phyloP scores from a whole-genome alignment of 1,140 invertebrate species.

The Trichonephila clavipes region DNA sequence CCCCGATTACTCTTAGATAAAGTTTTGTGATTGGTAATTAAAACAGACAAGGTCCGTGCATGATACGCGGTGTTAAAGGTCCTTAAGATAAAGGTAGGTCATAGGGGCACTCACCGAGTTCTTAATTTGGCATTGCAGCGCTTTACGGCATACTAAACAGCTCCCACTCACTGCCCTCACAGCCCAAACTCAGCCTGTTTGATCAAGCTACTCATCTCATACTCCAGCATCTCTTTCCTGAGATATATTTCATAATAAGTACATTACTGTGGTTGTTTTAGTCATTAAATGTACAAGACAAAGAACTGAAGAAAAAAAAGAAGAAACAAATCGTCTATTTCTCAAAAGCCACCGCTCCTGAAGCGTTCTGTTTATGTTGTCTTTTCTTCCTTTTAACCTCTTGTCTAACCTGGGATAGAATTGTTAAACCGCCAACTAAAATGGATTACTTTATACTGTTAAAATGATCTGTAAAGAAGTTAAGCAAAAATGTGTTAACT shows the following conservation, averaged over 20 bases:
- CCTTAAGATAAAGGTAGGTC: conserved; percentile 63
- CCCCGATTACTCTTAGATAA: conserved; percentile 9
- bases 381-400: conserved; percentile 20
- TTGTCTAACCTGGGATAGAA: conserved; percentile 2
- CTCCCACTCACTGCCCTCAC: not conserved
- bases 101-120: not conserved
- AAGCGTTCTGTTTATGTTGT: not conserved
- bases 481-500: conserved; percentile 16
- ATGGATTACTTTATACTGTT: conserved; percentile 39
- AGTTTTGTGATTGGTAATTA: conserved; percentile 53
- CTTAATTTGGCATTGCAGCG: conserved; percentile 22
- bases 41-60: conserved; percentile 28
- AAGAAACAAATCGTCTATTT: not conserved
- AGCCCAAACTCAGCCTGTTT: not conserved
- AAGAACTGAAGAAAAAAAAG: not conserved
- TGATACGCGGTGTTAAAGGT: conserved; percentile 55
- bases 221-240: not conserved
- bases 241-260: not conserved
- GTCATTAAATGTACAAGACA: not conserved
- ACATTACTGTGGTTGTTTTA: not conserved
- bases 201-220: not conserved
- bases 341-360: conserved; percentile 17
- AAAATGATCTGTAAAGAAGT: conserved; percentile 45
- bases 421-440: conserved; percentile 9
- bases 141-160: conserved; percentile 15